Evolutionary conservation across 1,140 invertebrate species (phyloP).

Genomic region (Nomia melanderi): DNA sequence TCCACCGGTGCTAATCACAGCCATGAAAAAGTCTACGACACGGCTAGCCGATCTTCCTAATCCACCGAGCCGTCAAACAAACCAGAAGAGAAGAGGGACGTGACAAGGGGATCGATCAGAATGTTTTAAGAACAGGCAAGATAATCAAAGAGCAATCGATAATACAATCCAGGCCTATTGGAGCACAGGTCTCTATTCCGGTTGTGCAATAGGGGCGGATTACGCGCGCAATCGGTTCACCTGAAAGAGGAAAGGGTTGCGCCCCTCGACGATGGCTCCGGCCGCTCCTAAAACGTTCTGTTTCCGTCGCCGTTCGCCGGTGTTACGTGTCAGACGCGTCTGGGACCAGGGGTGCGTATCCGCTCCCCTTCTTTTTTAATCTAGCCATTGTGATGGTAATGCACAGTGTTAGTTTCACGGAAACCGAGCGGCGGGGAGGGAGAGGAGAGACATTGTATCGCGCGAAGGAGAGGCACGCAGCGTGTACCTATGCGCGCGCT

Average conservation of each 20-base stretch:
- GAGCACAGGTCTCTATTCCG: constrained; percentile 17
- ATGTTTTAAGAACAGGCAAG: background rate
- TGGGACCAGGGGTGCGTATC: constrained; percentile 62
- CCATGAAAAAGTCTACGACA: too few relatives aligned
- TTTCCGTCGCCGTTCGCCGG: constrained; percentile 64
- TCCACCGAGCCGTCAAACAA: background rate
- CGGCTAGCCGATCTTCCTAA: too few relatives aligned
- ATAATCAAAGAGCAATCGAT: constrained; percentile 42
- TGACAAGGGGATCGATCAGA: background rate
- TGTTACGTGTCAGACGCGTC: constrained; percentile 70
- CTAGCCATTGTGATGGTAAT: constrained; percentile 78
- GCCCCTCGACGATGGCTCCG: constrained; percentile 48
- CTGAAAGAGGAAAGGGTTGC: constrained; percentile 60
- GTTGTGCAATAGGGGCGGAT: constrained; percentile 40
- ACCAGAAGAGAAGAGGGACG: background rate
- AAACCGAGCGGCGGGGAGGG: background rate
- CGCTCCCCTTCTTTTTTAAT: constrained; percentile 77
- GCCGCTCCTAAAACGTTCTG: constrained; percentile 70
- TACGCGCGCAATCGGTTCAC: constrained; percentile 65
- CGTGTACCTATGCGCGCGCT: constrained; percentile 8
- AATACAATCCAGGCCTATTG: constrained; percentile 11
- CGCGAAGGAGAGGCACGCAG: constrained; percentile 62
- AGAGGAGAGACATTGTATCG: constrained; percentile 70
- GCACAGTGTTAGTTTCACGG: constrained; percentile 77
- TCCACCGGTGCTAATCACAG: too few relatives aligned